Evolutionary conservation across 2,113 vertebrate genomes (phyloP).

Genomic region (Etheostoma cragini): DNA sequence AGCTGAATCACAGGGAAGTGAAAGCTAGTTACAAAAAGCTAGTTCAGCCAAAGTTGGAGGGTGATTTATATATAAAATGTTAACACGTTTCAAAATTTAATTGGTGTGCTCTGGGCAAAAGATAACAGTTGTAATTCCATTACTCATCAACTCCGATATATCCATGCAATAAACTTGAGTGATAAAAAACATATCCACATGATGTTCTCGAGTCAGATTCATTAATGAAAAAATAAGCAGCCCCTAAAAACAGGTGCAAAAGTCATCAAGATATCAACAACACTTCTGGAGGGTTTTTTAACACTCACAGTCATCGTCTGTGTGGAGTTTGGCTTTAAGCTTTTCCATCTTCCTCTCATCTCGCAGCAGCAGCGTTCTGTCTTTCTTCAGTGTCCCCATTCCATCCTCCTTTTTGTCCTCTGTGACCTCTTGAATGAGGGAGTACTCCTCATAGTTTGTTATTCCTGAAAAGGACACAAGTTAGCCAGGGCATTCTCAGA

Average conservation of each 20-base stretch:
- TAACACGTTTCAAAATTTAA: conserved; percentile 40
- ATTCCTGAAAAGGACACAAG: conserved; percentile 89
- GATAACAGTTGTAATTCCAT: conserved; percentile 51
- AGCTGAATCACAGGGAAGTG: conserved; percentile 13
- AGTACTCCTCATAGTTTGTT: conserved; percentile 99
- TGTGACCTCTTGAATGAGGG: conserved; percentile 92
- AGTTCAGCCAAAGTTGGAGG: conserved; percentile 3
- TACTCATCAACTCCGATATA: conserved; percentile 38
- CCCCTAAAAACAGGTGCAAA: background rate
- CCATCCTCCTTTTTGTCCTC: conserved; percentile 97
- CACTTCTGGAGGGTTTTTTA: conserved; percentile 5
- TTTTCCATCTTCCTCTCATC: conserved; percentile 99
- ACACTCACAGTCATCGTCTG: conserved; percentile 95
- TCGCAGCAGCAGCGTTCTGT: conserved; percentile 90
- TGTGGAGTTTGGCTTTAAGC: conserved; percentile 98
- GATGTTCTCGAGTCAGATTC: conserved; percentile 20
- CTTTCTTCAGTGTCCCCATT: conserved; percentile 94
- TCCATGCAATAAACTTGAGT: conserved; percentile 37
- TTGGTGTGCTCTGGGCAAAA: conserved; percentile 32
- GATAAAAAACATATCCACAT: conserved; percentile 32
- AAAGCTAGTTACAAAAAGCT: background rate
- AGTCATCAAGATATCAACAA: conserved; percentile 27
- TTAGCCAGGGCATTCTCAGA: conserved; percentile 33
- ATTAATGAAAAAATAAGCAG: conserved; percentile 10
- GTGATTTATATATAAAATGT: conserved; percentile 24